These are phyloP conservation scores for Chloropsis cyanopogon DNA, from an alignment of 2,113 vertebrate genomes.

Conservation along the genomic window DNA sequence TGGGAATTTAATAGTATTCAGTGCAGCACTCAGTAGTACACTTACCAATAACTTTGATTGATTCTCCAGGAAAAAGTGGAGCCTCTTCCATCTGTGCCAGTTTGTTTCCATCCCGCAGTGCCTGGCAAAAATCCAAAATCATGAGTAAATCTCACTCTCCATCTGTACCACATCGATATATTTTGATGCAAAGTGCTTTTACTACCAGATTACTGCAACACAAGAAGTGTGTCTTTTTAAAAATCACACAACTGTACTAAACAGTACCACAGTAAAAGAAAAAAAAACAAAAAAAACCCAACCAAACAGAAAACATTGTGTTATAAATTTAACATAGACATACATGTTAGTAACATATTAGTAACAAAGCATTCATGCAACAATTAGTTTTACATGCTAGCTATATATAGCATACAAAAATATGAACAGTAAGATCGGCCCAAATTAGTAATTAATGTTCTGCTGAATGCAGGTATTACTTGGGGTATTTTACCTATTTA, in stretches of 20 bases:
- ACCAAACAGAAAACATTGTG: neutral
- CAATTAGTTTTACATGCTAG: constrained; percentile 43
- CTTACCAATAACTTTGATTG: constrained; percentile 87
- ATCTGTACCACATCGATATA: neutral
- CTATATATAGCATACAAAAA: neutral
- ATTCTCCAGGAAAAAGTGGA: constrained; percentile 91
- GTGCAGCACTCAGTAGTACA: neutral
- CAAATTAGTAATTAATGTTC: neutral
- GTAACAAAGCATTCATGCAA: constrained; percentile 62
- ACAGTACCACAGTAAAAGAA: neutral
- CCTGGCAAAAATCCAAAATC: constrained; percentile 72
- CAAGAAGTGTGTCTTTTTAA: constrained; percentile 10
- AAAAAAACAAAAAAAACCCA: neutral
- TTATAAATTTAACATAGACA: neutral
- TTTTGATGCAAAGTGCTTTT: constrained; percentile 33
- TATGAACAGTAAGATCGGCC: neutral
- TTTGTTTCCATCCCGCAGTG: constrained; percentile 82
- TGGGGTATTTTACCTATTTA: neutral
- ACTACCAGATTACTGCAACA: constrained; percentile 39
- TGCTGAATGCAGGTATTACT: neutral
- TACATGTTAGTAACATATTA: neutral
- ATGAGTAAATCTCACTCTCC: constrained; percentile 62
- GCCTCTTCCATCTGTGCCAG: constrained; percentile 87
- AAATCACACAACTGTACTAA: constrained; percentile 41
- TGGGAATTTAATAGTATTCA: neutral